These are phyloP conservation scores for Ibidorhyncha struthersii DNA, from an alignment of 2,113 vertebrate genomes.

Conservation along the genomic window DNA sequence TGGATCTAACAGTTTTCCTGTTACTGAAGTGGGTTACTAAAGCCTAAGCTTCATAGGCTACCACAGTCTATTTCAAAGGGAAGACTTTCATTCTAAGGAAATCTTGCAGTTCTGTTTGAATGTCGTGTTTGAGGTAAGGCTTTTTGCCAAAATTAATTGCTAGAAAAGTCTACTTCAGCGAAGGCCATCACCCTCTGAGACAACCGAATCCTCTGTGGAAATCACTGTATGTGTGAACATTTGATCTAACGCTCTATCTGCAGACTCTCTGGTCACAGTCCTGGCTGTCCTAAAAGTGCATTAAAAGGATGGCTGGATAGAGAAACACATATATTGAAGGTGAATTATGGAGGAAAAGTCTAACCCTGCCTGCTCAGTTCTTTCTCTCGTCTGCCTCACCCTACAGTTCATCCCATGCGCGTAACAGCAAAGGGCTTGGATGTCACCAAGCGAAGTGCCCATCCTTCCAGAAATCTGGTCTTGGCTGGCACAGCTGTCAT, in stretches of 20 bases:
- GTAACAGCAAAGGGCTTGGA: not conserved
- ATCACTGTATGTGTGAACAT: not conserved
- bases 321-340: accelerated
- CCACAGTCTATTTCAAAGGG: not conserved
- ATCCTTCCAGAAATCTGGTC: not conserved
- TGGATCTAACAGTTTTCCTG: not conserved
- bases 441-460: accelerated
- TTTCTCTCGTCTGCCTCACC: not conserved
- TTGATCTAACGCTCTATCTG: not conserved
- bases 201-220: not conserved
- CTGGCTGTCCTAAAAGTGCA: not conserved
- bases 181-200: not conserved
- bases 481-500: not conserved
- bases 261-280: not conserved
- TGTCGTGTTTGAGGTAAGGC: not conserved
- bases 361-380: not conserved
- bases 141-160: not conserved
- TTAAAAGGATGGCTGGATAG: not conserved
- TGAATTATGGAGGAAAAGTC: not conserved
- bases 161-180: not conserved
- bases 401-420: not conserved
- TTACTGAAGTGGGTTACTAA: not conserved
- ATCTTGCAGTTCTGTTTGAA: not conserved
- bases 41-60: not conserved
- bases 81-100: not conserved